These are phyloP conservation scores for Seriola dumerili DNA, from an alignment of 2,113 vertebrate species.

Conservation along the genomic window DNA sequence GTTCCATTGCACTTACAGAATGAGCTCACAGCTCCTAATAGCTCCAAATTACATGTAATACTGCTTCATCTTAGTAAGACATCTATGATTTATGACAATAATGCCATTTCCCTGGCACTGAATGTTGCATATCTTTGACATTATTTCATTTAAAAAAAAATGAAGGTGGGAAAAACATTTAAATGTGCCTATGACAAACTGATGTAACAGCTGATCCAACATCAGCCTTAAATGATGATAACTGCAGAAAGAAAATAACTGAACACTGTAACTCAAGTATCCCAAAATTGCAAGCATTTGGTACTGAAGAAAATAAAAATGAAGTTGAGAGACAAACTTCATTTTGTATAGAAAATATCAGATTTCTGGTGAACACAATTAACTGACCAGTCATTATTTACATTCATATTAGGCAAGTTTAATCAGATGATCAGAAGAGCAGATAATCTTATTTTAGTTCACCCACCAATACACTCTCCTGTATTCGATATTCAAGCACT, in stretches of 20 bases:
- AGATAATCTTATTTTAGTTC: background rate
- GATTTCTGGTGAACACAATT: background rate
- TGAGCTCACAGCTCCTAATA: constrained; percentile 22
- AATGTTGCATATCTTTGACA: background rate
- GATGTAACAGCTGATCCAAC: background rate
- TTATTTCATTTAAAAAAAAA: constrained; percentile 5
- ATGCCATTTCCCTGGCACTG: background rate
- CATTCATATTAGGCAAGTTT: background rate
- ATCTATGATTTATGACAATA: constrained; percentile 21
- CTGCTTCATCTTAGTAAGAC: background rate
- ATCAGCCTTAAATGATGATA: background rate
- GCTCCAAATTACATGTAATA: constrained; percentile 11
- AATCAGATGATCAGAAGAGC: constrained; percentile 1
- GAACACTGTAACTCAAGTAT: background rate
- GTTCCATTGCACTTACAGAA: constrained; percentile 16
- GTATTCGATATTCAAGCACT: background rate
- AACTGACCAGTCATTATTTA: background rate
- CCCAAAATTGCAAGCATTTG: too few species aligned
- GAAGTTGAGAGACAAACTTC: background rate
- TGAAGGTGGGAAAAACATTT: background rate
- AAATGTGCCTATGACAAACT: background rate
- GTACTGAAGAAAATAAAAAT: background rate
- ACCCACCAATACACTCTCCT: background rate
- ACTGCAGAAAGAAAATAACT: constrained; percentile 1
- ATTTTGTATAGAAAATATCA: background rate